A percentile compares a stretch with the other conserved stretches of the same genome.
phyloP scores from a whole-genome alignment of 2,888 invertebrate genomes.

The Caenorhabditis auriculariae region DNA sequence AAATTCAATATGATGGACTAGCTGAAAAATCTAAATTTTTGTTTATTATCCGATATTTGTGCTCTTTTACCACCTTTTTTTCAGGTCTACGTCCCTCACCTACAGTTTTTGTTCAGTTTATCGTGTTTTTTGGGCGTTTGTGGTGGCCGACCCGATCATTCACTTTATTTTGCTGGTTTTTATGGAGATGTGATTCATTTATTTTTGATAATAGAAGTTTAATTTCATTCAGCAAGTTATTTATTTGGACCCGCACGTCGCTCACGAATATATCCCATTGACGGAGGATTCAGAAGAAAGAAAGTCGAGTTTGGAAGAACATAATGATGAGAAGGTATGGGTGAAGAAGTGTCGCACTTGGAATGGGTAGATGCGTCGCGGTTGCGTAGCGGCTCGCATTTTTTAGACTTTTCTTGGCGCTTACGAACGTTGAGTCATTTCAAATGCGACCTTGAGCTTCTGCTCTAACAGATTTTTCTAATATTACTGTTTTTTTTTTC shows the following conservation, averaged over 20 bases:
- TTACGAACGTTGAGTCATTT: too few species aligned
- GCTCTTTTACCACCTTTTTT: neutral
- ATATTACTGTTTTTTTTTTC: constrained; percentile 4
- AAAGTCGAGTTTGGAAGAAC: too few species aligned
- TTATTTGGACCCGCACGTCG: constrained; percentile 89
- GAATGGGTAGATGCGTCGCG: too few species aligned
- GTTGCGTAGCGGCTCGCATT: too few species aligned
- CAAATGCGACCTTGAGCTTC: too few species aligned
- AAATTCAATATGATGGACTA: neutral
- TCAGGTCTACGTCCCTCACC: constrained; percentile 77
- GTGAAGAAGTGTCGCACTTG: too few species aligned
- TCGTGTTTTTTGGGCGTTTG: constrained; percentile 86
- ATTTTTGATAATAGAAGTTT: neutral
- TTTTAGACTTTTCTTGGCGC: too few species aligned
- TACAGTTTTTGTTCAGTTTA: constrained; percentile 78
- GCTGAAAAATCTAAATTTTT: neutral
- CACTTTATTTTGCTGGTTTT: constrained; percentile 87
- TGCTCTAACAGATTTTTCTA: neutral
- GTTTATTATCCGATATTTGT: neutral
- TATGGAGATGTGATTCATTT: constrained; percentile 69
- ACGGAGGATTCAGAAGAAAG: constrained; percentile 9
- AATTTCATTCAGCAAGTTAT: constrained; percentile 72
- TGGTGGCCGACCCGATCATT: constrained; percentile 88
- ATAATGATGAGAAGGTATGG: too few species aligned
- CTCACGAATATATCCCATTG: constrained; percentile 74